These are phyloP conservation scores for Coelopa frigida DNA, from an alignment of 1,140 invertebrate genomes.

Conservation along the genomic window DNA sequence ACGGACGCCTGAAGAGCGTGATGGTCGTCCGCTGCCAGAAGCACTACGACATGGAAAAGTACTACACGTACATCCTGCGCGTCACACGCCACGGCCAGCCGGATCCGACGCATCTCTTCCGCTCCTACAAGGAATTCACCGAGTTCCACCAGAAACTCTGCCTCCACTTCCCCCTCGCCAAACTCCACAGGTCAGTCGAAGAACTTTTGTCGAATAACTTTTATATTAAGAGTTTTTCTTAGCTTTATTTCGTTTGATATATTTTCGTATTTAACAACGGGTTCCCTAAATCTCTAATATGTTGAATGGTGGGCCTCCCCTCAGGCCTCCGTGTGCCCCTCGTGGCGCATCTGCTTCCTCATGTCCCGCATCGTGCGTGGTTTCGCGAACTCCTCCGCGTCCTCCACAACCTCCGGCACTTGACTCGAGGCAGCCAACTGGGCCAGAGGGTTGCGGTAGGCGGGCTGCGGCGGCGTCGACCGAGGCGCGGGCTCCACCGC, in stretches of 20 bases:
- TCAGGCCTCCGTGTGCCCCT: too few relatives aligned
- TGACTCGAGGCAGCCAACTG: slow-evolving; percentile 2
- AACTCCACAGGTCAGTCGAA: slow-evolving; percentile 64
- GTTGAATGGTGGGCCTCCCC: too few relatives aligned
- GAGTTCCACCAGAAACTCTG: slow-evolving; percentile 95
- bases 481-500: too few relatives aligned
- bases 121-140: slow-evolving; percentile 92
- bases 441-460: slow-evolving; percentile 11
- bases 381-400: slow-evolving; percentile 3
- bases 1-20: slow-evolving; percentile 81
- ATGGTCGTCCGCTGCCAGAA: slow-evolving; percentile 88
- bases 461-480: slow-evolving; percentile 10
- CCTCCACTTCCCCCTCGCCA: slow-evolving; percentile 83
- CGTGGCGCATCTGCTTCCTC: too few relatives aligned
- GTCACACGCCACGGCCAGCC: slow-evolving; percentile 77
- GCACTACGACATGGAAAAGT: slow-evolving; percentile 94
- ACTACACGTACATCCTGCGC: slow-evolving; percentile 91
- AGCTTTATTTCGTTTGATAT: too few relatives aligned
- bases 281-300: too few relatives aligned
- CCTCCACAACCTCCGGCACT: background rate
- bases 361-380: too few relatives aligned
- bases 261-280: too few relatives aligned
- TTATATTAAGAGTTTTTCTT: background rate
- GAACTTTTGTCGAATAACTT: too few relatives aligned
- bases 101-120: slow-evolving; percentile 79